phyloP scores from a whole-genome alignment of 2,888 invertebrate species.

The Panzeria rudis region DNA sequence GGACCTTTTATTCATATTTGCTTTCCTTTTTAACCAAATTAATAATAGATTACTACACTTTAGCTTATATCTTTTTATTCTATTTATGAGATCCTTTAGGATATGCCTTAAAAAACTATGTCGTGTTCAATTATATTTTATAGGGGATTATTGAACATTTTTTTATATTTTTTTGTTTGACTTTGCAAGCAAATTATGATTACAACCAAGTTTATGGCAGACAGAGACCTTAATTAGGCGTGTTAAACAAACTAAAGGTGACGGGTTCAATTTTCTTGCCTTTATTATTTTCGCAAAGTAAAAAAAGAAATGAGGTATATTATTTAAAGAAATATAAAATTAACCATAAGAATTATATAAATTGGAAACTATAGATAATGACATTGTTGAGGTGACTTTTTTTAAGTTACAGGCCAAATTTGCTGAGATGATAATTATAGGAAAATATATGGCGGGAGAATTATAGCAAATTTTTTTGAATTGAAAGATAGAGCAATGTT shows the following conservation, averaged over 20 bases:
- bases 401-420: not conserved
- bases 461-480: too few species aligned
- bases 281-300: not conserved
- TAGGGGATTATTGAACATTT: conserved; percentile 34
- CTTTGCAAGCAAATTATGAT: conserved; percentile 19
- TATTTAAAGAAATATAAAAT: not conserved
- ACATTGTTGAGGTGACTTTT: not conserved
- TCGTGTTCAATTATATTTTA: conserved; percentile 61
- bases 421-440: not conserved
- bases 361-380: not conserved
- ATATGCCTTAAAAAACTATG: conserved; percentile 41
- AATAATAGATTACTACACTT: conserved; percentile 60
- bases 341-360: not conserved
- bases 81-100: not conserved
- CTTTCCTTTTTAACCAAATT: conserved; percentile 35
- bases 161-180: conserved; percentile 17
- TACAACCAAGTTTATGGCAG: not conserved
- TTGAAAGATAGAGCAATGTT: too few species aligned
- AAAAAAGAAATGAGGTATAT: not conserved
- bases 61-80: conserved; percentile 7
- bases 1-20: conserved; percentile 8
- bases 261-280: conserved; percentile 51
- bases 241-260: conserved; percentile 53
- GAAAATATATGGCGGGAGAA: too few species aligned
- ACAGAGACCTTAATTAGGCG: conserved; percentile 39